Evolutionary conservation across 2,888 invertebrate species (phyloP), one percentile per base, ranked within the genome.

Genomic region (Heteromyza rotundicornis): DNA sequence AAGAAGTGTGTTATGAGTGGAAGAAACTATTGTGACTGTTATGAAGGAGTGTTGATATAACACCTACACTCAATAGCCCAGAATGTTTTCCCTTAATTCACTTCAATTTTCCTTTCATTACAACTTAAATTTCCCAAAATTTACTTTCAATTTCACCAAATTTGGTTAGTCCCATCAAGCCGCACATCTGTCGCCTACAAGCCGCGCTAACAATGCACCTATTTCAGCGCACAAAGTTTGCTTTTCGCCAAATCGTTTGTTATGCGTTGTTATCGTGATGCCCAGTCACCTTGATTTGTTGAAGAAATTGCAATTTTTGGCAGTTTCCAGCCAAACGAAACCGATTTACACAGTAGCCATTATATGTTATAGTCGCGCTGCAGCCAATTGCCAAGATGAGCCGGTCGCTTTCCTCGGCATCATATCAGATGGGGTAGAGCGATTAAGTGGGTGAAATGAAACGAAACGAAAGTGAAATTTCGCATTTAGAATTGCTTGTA

Each of bases 301-400:
- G 68, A 62, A 65, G 63, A 69, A 69, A 66, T 64, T 59, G 65
- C 63, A 65, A 72, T 75, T 77, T 76, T 79, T 78, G 78, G 75
- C 80, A 78, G 76, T 69, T 55, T 64, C 59, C 66, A 62, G n/a
- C n/a, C n/a, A n/a, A 65, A 60, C 66, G 63, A 64, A 65, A 64
- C n/a, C n/a, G n/a, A n/a, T 51, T 58, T 57, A 59, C 57, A 40
- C 40, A 7, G n/a, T 7, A 40, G 40, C 32, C 32, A 12, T 8
- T 32, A 12, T 7, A n/a, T 3, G n/a, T 14, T 14, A 40, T n/a
- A n/a, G n/a, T 7, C 14, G n/a, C 14, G 40, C 40, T 40, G 40
- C 40, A n/a, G n/a, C 40, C 23, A 23, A 49, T 61, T 47, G 35
- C 49, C 44, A 51, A 60, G 64, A 62, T 64, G 65, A 62, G 60